Percentiles rank a stretch among this genome's conserved stretches.
Conservation (phyloP, 2,888 invertebrate species). For the Diachrysia chrysitis region DNA sequence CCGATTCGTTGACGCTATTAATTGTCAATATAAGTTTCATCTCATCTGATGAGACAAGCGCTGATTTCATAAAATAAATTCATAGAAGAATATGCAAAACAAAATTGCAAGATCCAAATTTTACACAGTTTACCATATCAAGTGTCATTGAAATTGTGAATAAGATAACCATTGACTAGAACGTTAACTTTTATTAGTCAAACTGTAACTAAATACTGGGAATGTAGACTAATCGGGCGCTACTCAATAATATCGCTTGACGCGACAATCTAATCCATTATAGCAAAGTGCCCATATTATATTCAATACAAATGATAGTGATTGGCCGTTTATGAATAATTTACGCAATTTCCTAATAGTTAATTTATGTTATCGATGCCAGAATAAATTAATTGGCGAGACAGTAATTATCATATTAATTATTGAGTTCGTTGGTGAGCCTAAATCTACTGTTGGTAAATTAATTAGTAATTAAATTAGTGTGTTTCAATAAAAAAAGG, state of each 20-base stretch:
- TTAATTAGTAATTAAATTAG: background rate
- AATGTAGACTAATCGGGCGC: too few relatives aligned
- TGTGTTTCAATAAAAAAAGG: too few relatives aligned
- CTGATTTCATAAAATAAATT: too few relatives aligned
- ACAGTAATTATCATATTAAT: conserved; percentile 40
- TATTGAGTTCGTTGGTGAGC: conserved; percentile 1
- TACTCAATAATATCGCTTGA: conserved; percentile 7
- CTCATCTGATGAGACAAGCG: too few relatives aligned
- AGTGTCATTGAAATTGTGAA: background rate
- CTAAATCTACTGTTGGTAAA: background rate
- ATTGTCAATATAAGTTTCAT: too few relatives aligned
- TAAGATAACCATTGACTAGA: too few relatives aligned
- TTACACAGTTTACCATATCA: background rate
- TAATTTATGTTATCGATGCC: conserved; percentile 32
- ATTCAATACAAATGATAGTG: conserved; percentile 38
- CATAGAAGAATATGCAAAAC: background rate
- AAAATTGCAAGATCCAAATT: background rate
- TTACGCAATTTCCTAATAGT: conserved; percentile 36
- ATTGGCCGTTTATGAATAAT: conserved; percentile 51
- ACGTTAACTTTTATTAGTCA: too few relatives aligned
- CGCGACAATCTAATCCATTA: conserved; percentile 46
- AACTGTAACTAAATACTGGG: too few relatives aligned
- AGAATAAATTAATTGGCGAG: conserved; percentile 24
- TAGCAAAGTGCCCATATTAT: conserved; percentile 28
- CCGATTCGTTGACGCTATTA: too few relatives aligned